phyloP scores from a whole-genome alignment of 2,797 vertebrate species.

The Oryzias sinensis region DNA sequence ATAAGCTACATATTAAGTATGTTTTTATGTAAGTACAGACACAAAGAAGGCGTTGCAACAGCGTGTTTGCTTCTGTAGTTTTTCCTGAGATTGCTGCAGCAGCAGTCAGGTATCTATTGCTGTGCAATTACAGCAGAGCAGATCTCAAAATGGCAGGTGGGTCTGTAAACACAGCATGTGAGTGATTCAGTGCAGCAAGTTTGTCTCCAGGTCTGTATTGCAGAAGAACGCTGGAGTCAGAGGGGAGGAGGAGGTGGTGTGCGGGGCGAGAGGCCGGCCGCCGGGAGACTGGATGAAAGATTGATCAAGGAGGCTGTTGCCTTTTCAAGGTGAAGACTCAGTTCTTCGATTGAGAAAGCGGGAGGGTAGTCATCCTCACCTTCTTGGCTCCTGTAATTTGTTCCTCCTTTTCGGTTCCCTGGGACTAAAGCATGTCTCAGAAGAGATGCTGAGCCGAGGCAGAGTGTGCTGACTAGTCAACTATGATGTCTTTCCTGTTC shows the following conservation, averaged over 20 bases:
- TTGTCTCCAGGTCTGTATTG: slow-evolving; percentile 31
- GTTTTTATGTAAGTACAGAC: slow-evolving; percentile 2
- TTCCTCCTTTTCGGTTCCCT: background rate
- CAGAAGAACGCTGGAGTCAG: slow-evolving; percentile 15
- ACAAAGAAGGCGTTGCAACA: background rate
- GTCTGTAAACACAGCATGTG: slow-evolving; percentile 48
- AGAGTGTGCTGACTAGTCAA: slow-evolving; percentile 34
- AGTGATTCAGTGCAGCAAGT: slow-evolving; percentile 46
- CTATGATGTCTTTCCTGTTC: slow-evolving; percentile 24
- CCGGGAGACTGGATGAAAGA: slow-evolving; percentile 55
- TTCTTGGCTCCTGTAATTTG: slow-evolving; percentile 6
- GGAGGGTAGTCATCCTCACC: slow-evolving; percentile 38
- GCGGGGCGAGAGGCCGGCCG: slow-evolving; percentile 30
- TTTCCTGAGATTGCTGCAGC: slow-evolving; percentile 8
- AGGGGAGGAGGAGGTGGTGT: background rate
- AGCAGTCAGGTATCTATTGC: slow-evolving; percentile 38
- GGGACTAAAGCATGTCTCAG: slow-evolving; percentile 8
- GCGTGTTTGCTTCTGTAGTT: slow-evolving; percentile 8
- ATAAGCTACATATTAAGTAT: background rate
- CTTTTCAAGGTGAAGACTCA: slow-evolving; percentile 68
- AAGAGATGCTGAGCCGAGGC: slow-evolving; percentile 23
- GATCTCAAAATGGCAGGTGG: slow-evolving; percentile 47
- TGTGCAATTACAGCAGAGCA: slow-evolving; percentile 34
- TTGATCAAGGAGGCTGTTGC: slow-evolving; percentile 55
- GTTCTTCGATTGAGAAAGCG: slow-evolving; percentile 23